Base-by-base conservation (phyloP, 1,140 invertebrate species). In the Aradophagus sp. region DNA sequence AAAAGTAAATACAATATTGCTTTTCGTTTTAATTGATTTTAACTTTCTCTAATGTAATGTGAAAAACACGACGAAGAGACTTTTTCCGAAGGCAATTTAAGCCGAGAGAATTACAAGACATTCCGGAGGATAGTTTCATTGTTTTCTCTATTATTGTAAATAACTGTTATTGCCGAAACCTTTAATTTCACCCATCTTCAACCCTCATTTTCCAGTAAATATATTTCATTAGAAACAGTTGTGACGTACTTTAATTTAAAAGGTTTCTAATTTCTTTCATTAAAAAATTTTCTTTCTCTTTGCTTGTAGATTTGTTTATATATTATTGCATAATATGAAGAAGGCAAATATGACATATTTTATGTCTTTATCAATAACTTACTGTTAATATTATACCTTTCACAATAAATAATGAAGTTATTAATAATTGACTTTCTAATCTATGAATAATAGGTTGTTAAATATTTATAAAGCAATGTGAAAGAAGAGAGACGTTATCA, bases 11-110 rank as follows among this genome's bases (percentile, higher is more conserved):
- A 12, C 17, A 53, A 35, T 42, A 14, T 19, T 56, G 23, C 34
- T 1, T 42, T 53, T 29, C 35, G 32, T 27, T 31, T 41, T 12
- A 26, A 26, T 41, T 65, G 10, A n/a, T n/a, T n/a, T n/a, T n/a
- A n/a, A n/a, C n/a, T n/a, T n/a, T n/a, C n/a, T n/a, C n/a, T 27
- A 8, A 26, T 48, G 50, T 65, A 42, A 65, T 56, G 42, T 65
- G 55, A 48, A 56, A 56, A 38, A 35, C 23, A 15, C 34, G 42
- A 31, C 27, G 13, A 42, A 56, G 20, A 41, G 50, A 48, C 48
- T 48, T 39, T 50, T 56, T 65, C 42, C 50, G 19, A 48, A 65
- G 61, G 35, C 44, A 65, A 65, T 65, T 65, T 55, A 55, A 56
- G 41, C 48, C 44, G 44, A 56, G 50, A 56, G 42, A 45, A 47